Conservation (phyloP, 2,113 vertebrate species). For the Kobus ellipsiprymnus region DNA sequence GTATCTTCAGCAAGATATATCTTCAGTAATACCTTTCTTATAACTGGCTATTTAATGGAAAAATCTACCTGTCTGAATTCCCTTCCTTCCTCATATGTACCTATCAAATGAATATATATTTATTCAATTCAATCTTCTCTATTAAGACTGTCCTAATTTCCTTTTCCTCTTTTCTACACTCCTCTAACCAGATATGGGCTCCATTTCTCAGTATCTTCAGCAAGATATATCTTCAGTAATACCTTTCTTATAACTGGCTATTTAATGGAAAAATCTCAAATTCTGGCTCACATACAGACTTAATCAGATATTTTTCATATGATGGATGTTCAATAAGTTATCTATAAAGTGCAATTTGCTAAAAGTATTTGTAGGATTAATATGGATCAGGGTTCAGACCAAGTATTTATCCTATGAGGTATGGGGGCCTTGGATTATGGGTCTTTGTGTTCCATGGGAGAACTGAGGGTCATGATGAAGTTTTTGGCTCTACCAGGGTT, state of each 20-base stretch:
- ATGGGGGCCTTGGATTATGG: background rate
- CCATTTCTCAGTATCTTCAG: background rate
- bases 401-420: background rate
- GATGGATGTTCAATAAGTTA: background rate
- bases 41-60: background rate
- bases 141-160: background rate
- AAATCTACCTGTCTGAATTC: background rate
- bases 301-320: conserved; percentile 24
- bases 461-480: background rate
- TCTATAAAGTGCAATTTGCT: background rate
- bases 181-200: background rate
- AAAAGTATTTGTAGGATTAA: background rate
- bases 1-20: background rate
- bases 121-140: background rate
- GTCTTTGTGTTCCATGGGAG: background rate
- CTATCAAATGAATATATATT: background rate
- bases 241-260: background rate
- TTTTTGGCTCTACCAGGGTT: background rate
- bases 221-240: background rate
- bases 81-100: background rate
- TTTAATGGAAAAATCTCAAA: background rate
- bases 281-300: background rate
- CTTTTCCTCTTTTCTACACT: background rate
- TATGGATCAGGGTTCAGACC: background rate
- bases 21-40: background rate